Percentiles rank a stretch among this genome's conserved stretches.
phyloP scores from a whole-genome alignment of 2,113 vertebrate genomes.

The Apodemus speciosus region DNA sequence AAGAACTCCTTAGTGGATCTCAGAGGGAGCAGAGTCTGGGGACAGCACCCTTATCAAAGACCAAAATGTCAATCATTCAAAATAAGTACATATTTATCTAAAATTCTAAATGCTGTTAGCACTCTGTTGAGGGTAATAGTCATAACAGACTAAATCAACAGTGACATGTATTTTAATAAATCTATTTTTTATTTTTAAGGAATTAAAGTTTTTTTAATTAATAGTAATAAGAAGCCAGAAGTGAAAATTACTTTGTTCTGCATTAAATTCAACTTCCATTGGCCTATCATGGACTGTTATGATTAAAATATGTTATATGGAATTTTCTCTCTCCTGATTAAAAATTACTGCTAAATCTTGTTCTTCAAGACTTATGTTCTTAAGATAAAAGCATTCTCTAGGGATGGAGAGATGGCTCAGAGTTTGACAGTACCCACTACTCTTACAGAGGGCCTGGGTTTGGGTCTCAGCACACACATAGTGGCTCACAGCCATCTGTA shows the following conservation, averaged over 20 bases:
- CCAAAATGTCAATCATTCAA: slow-evolving; percentile 10
- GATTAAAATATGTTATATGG: neutral
- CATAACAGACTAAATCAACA: neutral
- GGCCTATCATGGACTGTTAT: neutral
- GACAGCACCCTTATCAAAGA: slow-evolving; percentile 32
- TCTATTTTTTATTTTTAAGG: neutral
- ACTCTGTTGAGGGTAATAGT: neutral
- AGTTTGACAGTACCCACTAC: neutral
- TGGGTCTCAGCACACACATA: neutral
- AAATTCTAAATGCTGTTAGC: slow-evolving; percentile 35
- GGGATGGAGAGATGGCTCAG: neutral
- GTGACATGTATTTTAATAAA: neutral
- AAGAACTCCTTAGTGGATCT: neutral
- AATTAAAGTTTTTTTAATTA: neutral
- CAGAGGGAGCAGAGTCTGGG: neutral
- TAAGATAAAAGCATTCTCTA: neutral
- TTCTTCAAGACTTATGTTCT: slow-evolving; percentile 15
- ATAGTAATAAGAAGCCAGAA: neutral
- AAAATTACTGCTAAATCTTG: neutral
- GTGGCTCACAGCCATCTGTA: neutral
- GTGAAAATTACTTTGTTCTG: neutral
- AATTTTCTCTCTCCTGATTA: slow-evolving; percentile 8
- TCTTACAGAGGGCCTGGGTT: neutral
- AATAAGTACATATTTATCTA: neutral
- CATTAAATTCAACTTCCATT: neutral